A percentile compares a stretch with the other conserved stretches of the same genome.
phyloP scores from a whole-genome alignment of 2,113 vertebrate genomes.

The Catharus bicknelli region DNA sequence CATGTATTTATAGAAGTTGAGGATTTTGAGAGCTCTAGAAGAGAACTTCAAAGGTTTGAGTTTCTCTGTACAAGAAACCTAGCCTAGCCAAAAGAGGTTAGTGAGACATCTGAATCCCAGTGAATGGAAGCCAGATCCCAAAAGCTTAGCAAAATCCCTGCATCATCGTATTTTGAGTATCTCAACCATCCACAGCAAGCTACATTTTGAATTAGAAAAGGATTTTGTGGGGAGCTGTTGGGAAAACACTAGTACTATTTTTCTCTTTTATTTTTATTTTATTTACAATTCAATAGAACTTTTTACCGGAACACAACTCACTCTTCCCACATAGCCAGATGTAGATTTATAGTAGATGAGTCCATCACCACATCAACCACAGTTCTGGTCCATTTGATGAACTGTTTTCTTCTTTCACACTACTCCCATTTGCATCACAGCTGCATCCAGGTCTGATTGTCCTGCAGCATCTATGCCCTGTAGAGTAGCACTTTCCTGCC shows the following conservation, averaged over 20 bases:
- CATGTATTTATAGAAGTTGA: neutral
- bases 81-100: neutral
- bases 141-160: neutral
- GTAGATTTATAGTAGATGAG: neutral
- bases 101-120: neutral
- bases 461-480: neutral
- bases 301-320: neutral
- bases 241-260: neutral
- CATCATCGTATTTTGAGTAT: neutral
- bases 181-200: neutral
- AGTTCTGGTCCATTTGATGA: neutral
- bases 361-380: fast-evolving
- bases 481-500: neutral
- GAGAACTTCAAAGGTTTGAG: neutral
- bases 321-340: neutral
- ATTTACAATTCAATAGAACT: neutral
- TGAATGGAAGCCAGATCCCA: neutral
- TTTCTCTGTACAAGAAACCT: neutral
- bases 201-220: neutral
- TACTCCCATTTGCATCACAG: neutral
- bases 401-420: neutral
- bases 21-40: neutral
- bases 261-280: neutral
- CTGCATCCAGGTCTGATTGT: neutral
- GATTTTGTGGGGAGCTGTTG: neutral